Percentiles rank a stretch among this genome's conserved stretches.
Evolutionary conservation across 2,888 invertebrate genomes (phyloP).

Genomic region (Rhingia campestris): DNA sequence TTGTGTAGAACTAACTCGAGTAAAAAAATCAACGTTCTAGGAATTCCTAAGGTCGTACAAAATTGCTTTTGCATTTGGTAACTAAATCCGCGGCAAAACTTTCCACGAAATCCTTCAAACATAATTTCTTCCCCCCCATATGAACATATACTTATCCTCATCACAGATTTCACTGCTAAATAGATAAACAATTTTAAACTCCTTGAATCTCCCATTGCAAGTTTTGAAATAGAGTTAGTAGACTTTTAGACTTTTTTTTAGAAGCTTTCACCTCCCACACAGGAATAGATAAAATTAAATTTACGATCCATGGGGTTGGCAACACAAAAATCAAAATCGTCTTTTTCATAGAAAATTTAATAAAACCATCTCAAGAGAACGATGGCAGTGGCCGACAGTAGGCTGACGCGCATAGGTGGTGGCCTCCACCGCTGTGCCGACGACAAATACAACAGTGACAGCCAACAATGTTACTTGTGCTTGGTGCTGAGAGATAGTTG

Average conservation of each 20-base stretch:
- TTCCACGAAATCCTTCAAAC: background rate
- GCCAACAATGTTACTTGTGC: no score
- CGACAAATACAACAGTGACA: background rate
- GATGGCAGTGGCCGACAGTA: conserved; percentile 24
- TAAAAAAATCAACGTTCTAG: no score
- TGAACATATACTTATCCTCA: no score
- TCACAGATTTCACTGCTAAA: no score
- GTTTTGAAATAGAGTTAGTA: conserved; percentile 6
- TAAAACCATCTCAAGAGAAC: conserved; percentile 29
- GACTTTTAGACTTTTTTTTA: conserved; percentile 3
- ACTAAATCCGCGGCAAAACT: background rate
- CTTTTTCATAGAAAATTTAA: conserved; percentile 23
- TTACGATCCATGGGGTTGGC: conserved; percentile 6
- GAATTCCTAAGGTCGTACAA: no score
- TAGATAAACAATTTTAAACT: background rate
- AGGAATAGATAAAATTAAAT: conserved; percentile 31
- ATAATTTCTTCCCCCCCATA: background rate
- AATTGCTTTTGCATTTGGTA: no score
- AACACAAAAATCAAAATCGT: conserved; percentile 43
- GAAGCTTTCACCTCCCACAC: background rate
- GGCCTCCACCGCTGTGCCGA: background rate
- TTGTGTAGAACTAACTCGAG: no score
- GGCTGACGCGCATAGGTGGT: conserved; percentile 13
- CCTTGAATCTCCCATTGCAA: conserved; percentile 16
- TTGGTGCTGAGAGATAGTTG: conserved; percentile 44